Base-by-base conservation (phyloP, 1,140 invertebrate genomes). In the Drosophila tropicalis region DNA sequence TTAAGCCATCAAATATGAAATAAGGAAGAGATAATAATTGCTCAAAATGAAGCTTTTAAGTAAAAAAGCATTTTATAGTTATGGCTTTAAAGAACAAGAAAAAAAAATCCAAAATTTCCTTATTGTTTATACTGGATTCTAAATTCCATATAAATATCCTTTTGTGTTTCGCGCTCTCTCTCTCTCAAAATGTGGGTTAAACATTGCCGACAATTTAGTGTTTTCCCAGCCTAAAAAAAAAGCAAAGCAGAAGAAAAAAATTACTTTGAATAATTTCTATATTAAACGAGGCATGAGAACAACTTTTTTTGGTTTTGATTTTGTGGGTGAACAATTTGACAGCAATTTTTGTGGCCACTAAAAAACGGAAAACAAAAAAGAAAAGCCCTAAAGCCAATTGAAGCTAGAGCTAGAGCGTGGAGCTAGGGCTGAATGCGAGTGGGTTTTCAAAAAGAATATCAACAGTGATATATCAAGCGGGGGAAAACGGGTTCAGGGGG, bases 231-330 rank as follows among this genome's bases (percentile, higher is more conserved):
- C 67, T 10, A 51, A 60, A 57, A 32, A 15, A 15, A 41, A 65
- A 65, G 10, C 2, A 19, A 17, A 22, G 44, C 15, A 32, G 12
- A 10, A 17, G 22, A 63, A 51, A 58, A 54, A 60, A 15, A 13
- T 51, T 40, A 22, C 41, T 69, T 69, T 63, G 72, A 80, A 81
- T 89, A 87, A 87, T 87, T 89, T 87, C 84, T 87, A 90, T 87
- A 87, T 87, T 87, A 81, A 80, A 84, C 81, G 79, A 81, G 77
- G 81, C 62, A 70, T 84, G 84, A 89, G 81, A 87, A 87, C 76
- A 76, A 87, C 62, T 81, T 29, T 81, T 47, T 47, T 51, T 22
- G 17, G 44, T 39, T 39, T 39, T 13, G 10, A 4, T 39, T 39
- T 39, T 39, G 10, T 39, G 36, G 9, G 17, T 22, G 19, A 51